phyloP scores from a whole-genome alignment of 2,888 invertebrate species.

The Nomada lathburiana region DNA sequence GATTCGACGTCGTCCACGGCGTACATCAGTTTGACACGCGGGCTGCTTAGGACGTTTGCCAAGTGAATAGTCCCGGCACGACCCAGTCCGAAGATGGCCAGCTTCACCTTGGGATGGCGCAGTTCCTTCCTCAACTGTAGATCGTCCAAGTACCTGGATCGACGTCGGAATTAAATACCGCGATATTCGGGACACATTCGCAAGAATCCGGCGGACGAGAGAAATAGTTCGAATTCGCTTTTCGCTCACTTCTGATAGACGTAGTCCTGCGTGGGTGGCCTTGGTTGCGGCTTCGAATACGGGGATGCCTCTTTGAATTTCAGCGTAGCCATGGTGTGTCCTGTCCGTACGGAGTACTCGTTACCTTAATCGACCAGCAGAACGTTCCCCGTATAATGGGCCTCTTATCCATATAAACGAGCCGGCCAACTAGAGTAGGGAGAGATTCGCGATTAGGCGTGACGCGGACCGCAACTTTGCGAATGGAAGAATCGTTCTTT shows the following conservation, averaged over 20 bases:
- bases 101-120: constrained; percentile 79
- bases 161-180: background rate
- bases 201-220: background rate
- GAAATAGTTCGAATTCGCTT: background rate
- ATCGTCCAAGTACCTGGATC: constrained; percentile 84
- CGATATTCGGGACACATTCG: background rate
- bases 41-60: constrained; percentile 84
- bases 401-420: constrained; percentile 36
- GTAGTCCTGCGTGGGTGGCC: constrained; percentile 85
- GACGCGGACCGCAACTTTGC: background rate
- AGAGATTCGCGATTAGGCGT: constrained; percentile 23
- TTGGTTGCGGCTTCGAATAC: constrained; percentile 80
- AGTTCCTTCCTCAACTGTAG: constrained; percentile 74
- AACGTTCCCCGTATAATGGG: background rate
- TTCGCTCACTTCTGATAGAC: constrained; percentile 84
- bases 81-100: constrained; percentile 87
- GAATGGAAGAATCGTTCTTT: background rate
- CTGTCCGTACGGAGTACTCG: background rate
- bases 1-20: constrained; percentile 86
- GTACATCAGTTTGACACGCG: constrained; percentile 86
- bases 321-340: constrained; percentile 85
- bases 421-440: constrained; percentile 10
- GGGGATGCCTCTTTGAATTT: constrained; percentile 85
- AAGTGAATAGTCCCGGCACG: constrained; percentile 88
- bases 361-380: background rate